A percentile compares a stretch with the other conserved stretches of the same genome.
Evolutionary conservation across 2,113 vertebrate genomes (phyloP).

Genomic region (Irena cyanogastra): DNA sequence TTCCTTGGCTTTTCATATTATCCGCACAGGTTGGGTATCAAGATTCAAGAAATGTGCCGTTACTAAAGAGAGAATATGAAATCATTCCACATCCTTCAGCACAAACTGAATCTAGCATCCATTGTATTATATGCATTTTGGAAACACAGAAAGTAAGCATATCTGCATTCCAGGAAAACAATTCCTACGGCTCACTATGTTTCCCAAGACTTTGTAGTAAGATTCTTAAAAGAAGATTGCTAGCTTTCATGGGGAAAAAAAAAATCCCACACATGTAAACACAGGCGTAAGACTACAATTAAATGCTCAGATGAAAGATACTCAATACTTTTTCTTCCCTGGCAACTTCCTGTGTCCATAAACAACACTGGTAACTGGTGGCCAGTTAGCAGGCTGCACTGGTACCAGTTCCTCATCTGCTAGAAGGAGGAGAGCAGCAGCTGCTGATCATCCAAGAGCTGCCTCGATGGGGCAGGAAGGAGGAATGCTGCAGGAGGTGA

Average conservation of each 20-base stretch:
- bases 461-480: rapidly evolving
- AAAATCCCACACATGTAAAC: background rate
- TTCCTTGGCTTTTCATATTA: background rate
- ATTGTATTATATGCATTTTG: background rate
- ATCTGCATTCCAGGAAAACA: background rate
- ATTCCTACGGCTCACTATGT: background rate
- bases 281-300: background rate
- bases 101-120: background rate
- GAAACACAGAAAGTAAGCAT: background rate
- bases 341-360: background rate
- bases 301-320: background rate
- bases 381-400: background rate
- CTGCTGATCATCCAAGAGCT: background rate
- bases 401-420: background rate
- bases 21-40: background rate
- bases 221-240: background rate
- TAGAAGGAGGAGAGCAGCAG: background rate
- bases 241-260: background rate
- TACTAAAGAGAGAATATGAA: background rate
- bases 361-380: background rate
- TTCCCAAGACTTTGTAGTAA: background rate
- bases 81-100: background rate
- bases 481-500: background rate
- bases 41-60: background rate
- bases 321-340: background rate